Conservation (phyloP, 2,113 vertebrate species). For the Tragelaphus strepsiceros region DNA sequence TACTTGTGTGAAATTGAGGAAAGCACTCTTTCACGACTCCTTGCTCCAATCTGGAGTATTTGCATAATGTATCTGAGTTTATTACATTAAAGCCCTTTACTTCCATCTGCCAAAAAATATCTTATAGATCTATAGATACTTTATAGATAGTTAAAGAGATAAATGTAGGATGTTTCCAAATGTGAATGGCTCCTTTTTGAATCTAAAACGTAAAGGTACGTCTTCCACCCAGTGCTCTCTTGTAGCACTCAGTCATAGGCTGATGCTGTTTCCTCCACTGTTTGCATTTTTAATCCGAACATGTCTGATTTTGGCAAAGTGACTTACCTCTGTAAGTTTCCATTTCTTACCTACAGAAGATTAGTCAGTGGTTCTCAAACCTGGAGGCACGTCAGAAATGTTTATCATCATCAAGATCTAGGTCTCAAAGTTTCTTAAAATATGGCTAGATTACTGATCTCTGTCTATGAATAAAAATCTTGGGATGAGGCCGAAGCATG, state of each 20-base stretch:
- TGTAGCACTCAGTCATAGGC: background rate
- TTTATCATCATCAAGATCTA: background rate
- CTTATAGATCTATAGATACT: background rate
- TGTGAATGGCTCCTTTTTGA: background rate
- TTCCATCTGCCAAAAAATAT: background rate
- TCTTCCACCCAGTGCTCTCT: no score
- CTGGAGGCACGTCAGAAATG: background rate
- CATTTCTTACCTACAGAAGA: constrained; percentile 29
- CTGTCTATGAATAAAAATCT: background rate
- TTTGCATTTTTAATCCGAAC: background rate
- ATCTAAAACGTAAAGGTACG: accelerated
- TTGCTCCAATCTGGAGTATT: background rate
- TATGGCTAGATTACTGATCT: background rate
- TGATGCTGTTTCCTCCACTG: background rate
- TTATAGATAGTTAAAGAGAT: background rate
- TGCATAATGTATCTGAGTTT: background rate
- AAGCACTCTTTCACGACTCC: background rate
- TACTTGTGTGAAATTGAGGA: background rate
- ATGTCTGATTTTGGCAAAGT: background rate
- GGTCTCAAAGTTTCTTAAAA: background rate
- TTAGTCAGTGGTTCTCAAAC: background rate
- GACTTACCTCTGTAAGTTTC: constrained; percentile 8
- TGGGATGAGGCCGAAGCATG: background rate
- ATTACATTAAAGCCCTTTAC: background rate
- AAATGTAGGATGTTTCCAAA: background rate